Evolutionary conservation across 2,113 vertebrate genomes (phyloP).

Genomic region (Patagioenas fasciata): DNA sequence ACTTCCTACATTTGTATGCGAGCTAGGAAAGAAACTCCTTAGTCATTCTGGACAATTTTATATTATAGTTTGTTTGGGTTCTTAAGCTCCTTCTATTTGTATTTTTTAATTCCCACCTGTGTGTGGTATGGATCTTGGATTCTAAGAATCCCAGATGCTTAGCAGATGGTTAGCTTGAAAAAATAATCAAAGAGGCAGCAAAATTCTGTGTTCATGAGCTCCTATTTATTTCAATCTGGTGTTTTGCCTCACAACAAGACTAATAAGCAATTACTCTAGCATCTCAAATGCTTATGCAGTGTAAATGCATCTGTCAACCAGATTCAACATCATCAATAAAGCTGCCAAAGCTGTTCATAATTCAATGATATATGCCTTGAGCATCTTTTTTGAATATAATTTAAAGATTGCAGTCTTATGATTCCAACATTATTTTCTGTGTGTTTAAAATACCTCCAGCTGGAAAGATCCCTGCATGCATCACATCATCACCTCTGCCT

Average conservation of each 20-base stretch:
- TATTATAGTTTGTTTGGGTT: slow-evolving; percentile 38
- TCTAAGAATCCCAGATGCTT: slow-evolving; percentile 72
- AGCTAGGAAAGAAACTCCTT: background rate
- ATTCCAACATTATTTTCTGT: slow-evolving; percentile 22
- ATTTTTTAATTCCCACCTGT: slow-evolving; percentile 67
- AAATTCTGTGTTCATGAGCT: slow-evolving; percentile 64
- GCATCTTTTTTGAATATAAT: slow-evolving; percentile 70
- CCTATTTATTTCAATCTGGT: slow-evolving; percentile 75
- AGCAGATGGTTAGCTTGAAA: slow-evolving; percentile 73
- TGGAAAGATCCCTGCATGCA: background rate
- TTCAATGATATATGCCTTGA: slow-evolving; percentile 73
- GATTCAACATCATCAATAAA: slow-evolving; percentile 78
- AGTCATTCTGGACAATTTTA: slow-evolving; percentile 18
- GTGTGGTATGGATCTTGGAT: slow-evolving; percentile 49
- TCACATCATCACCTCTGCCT: background rate
- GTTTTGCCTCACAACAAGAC: slow-evolving; percentile 76
- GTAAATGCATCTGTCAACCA: slow-evolving; percentile 76
- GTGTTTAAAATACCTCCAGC: slow-evolving; percentile 63
- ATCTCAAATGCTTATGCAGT: slow-evolving; percentile 74
- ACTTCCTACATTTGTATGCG: background rate
- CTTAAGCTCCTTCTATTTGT: slow-evolving; percentile 42
- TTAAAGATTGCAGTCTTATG: slow-evolving; percentile 68
- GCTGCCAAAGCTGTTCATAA: slow-evolving; percentile 74
- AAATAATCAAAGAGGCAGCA: slow-evolving; percentile 69
- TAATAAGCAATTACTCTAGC: slow-evolving; percentile 77